These are phyloP conservation scores for Cepaea nemoralis DNA, from an alignment of 1,140 invertebrate species.

Conservation along the genomic window DNA sequence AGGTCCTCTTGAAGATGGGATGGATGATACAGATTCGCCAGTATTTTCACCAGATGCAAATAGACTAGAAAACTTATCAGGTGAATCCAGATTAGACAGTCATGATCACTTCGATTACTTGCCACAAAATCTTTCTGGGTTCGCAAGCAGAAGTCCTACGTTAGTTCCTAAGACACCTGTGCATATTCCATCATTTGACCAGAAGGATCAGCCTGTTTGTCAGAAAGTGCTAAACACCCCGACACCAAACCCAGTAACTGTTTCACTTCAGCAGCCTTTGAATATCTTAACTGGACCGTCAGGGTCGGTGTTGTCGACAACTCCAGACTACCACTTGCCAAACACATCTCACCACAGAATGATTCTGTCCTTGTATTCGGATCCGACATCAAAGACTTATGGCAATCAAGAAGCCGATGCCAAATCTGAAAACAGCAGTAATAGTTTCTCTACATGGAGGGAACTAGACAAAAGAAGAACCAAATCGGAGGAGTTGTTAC, in stretches of 20 bases:
- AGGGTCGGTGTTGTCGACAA: neutral
- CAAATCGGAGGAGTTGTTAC: neutral
- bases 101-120: neutral
- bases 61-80: neutral
- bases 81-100: neutral
- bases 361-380: neutral
- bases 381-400: neutral
- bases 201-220: neutral
- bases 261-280: neutral
- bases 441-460: neutral
- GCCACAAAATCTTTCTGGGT: neutral
- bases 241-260: neutral
- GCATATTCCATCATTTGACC: neutral
- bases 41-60: neutral
- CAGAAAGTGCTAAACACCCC: neutral
- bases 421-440: neutral
- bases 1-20: neutral
- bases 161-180: neutral
- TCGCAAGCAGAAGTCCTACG: neutral
- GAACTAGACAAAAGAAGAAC: neutral
- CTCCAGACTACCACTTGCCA: neutral
- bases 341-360: neutral
- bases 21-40: constrained; percentile 16
- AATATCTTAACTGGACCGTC: neutral
- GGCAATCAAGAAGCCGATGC: neutral